phyloP scores from a whole-genome alignment of 2,113 vertebrate genomes.

The Stigmatopora argus region DNA sequence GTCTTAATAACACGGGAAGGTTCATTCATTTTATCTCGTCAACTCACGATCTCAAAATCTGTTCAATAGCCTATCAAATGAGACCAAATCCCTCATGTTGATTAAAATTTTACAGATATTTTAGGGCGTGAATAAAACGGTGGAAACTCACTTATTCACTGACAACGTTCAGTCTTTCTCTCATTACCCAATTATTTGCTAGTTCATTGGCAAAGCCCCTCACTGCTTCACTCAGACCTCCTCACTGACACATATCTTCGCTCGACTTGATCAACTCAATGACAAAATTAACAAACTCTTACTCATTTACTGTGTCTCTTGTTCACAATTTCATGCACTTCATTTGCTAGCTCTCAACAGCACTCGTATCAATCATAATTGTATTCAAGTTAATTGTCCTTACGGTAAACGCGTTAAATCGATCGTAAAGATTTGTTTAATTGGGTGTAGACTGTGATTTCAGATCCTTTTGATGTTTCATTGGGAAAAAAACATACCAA shows the following conservation, averaged over 20 bases:
- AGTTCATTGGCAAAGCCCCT: not conserved
- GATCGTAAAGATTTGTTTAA: not conserved
- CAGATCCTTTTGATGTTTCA: slow-evolving; percentile 6
- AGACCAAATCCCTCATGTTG: too few species aligned
- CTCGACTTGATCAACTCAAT: not conserved
- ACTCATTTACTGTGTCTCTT: not conserved
- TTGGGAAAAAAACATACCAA: not conserved
- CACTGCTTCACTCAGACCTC: not conserved
- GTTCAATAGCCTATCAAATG: too few species aligned
- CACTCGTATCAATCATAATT: not conserved
- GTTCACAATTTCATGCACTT: slow-evolving; percentile 1
- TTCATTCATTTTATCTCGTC: not conserved
- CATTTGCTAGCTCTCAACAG: not conserved
- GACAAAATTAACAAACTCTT: not conserved
- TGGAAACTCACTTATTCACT: too few species aligned
- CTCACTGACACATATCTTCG: not conserved
- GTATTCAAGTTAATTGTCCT: not conserved
- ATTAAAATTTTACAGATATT: too few species aligned
- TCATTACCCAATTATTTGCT: too few species aligned
- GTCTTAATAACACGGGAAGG: too few species aligned
- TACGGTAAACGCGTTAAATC: not conserved
- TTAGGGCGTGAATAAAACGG: too few species aligned
- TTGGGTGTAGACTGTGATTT: not conserved
- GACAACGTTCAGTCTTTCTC: too few species aligned
- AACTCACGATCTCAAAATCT: not conserved